Percentiles rank a stretch among this genome's conserved stretches.
Conservation (phyloP, 2,888 invertebrate genomes). For the Kryphioiulus occultus region DNA sequence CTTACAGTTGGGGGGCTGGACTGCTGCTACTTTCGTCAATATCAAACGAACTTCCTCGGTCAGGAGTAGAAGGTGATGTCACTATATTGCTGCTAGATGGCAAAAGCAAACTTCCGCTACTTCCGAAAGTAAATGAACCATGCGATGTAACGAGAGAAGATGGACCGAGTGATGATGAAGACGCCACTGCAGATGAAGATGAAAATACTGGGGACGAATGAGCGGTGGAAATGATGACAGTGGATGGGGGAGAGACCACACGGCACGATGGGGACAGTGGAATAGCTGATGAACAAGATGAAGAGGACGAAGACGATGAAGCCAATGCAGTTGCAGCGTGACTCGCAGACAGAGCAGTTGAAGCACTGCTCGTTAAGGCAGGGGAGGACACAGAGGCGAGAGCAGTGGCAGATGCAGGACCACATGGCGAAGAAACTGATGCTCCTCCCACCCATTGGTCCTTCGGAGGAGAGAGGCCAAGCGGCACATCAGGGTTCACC, state of each 20-base stretch:
- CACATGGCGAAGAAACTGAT: background rate
- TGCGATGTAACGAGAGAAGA: constrained; percentile 54
- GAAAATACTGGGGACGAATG: constrained; percentile 49
- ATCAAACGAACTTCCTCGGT: constrained; percentile 41
- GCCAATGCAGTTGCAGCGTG: background rate
- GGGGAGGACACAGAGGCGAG: constrained; percentile 47
- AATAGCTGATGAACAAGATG: constrained; percentile 49
- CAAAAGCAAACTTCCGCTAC: constrained; percentile 47
- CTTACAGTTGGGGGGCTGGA: constrained; percentile 47
- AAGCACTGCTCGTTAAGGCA: constrained; percentile 40
- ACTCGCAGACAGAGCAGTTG: background rate
- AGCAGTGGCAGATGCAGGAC: constrained; percentile 35
- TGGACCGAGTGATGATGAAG: constrained; percentile 52
- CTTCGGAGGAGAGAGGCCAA: constrained; percentile 60
- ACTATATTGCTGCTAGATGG: constrained; percentile 43
- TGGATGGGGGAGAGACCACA: constrained; percentile 49
- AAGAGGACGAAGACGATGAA: constrained; percentile 48
- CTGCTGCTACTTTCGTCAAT: constrained; percentile 47
- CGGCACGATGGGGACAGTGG: constrained; percentile 50
- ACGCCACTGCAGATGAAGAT: constrained; percentile 45
- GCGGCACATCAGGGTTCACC: constrained; percentile 71
- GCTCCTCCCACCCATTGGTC: constrained; percentile 52
- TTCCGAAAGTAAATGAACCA: constrained; percentile 51
- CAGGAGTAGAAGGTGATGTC: constrained; percentile 42
- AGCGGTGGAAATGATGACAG: constrained; percentile 49